Base-by-base conservation (phyloP, 2,888 invertebrate genomes). In the Caenorhabditis drosophilae region DNA sequence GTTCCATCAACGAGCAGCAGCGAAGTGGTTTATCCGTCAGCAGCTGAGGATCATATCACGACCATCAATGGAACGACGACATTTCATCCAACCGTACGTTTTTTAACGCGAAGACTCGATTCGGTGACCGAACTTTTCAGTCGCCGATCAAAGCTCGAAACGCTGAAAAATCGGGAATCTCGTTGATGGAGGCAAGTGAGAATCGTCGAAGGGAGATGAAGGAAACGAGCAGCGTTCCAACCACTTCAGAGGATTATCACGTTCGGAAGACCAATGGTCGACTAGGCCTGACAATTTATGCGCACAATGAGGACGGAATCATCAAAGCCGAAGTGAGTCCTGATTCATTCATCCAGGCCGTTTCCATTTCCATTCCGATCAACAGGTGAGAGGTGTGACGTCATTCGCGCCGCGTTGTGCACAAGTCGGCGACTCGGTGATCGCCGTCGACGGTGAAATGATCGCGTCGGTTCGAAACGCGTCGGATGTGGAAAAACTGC, bases 241-340 rank as follows among this genome's bases (percentile, higher is more conserved):
- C 23, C 18, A 36, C 23, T 25, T 23, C 46, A 23, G 67, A 67
- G 50, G 75, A 72, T 52, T 72, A 73, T 38, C 58, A 61, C 40
- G 73, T 70, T 23, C 41, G 57, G 25, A 72, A 73, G 58, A 73
- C 59, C 34, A 60, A 66, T 40, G 70, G 72, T 15, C 50, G 66
- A 31, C 56, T 73, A 7, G 73, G 73, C 11, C 41, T 73, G 41
- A 73, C 73, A 22, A 73, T 73, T 34, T 73, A 71, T 45, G 73
- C 73, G 18, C 73, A 73, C 49, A 71, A 67, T 41, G 73, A 73
- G 20, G 56, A 61, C 16, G 73, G 73, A 26, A 50, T 57, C 35
- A 66, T 73, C 41, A 36, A 59, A 35, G 73, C 73, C 7, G 73
- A 73, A 59, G 70, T 70, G 42, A 23, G 60, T 18, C n/a, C 1